Percentiles rank a stretch among this genome's conserved stretches.
These are phyloP conservation scores for Triplophysa yarkandensis DNA, from an alignment of 2,797 vertebrate genomes.

Conservation along the genomic window DNA sequence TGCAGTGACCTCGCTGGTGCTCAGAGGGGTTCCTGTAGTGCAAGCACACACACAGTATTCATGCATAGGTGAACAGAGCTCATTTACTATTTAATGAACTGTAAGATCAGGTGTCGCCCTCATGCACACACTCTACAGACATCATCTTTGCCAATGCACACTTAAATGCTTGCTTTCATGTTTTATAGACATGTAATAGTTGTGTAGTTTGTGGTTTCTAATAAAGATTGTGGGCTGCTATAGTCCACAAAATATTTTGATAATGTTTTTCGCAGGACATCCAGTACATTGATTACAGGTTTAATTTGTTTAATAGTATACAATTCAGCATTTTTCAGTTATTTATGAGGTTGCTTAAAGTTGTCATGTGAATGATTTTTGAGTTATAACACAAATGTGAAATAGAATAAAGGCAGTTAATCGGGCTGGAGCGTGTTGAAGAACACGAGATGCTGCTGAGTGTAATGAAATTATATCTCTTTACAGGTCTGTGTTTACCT, in stretches of 20 bases:
- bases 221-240: background rate
- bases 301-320: background rate
- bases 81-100: conserved; percentile 44
- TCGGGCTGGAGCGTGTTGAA: background rate
- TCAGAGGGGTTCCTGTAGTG: conserved; percentile 62
- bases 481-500: conserved; percentile 4
- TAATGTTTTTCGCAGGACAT: background rate
- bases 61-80: conserved; percentile 49
- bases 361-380: background rate
- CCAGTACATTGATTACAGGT: background rate
- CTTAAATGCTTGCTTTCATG: background rate
- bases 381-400: background rate
- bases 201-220: conserved; percentile 19
- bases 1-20: conserved; percentile 73
- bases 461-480: background rate
- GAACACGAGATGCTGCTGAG: conserved; percentile 5
- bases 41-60: conserved; percentile 45
- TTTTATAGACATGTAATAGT: conserved; percentile 8
- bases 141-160: conserved; percentile 47
- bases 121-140: conserved; percentile 43
- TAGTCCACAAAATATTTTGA: too few species aligned
- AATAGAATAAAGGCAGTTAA: background rate
- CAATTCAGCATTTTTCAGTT: background rate
- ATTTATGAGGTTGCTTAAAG: background rate
- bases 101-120: conserved; percentile 22